phyloP scores from a whole-genome alignment of 35 echinoderm and acorn worm species.

The Ophioderma brevispina region DNA sequence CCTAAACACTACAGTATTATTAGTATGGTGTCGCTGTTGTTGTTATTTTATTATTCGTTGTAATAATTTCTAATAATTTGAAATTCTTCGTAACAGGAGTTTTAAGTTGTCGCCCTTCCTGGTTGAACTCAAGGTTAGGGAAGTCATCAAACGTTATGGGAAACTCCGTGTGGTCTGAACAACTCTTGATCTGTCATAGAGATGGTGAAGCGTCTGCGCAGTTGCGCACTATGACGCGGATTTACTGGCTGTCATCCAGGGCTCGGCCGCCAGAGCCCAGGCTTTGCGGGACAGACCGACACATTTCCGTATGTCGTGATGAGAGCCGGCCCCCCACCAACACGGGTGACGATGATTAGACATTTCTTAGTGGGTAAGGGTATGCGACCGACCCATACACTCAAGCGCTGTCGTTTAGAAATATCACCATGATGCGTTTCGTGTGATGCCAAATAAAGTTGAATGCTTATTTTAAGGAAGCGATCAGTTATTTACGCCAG shows the following conservation, averaged over 20 bases:
- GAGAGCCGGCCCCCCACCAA: no score
- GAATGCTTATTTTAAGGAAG: no score
- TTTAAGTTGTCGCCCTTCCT: slow-evolving; percentile 33
- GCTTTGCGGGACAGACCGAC: no score
- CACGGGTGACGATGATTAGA: neutral
- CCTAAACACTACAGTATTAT: no score
- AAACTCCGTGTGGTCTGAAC: slow-evolving; percentile 49
- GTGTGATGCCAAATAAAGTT: no score
- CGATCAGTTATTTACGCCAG: no score
- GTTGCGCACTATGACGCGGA: slow-evolving; percentile 21
- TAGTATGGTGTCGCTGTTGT: neutral
- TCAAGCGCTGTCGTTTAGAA: no score
- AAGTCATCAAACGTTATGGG: slow-evolving; percentile 58
- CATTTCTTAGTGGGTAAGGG: neutral
- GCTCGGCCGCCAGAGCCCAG: no score
- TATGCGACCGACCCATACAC: no score
- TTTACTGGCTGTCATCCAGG: no score
- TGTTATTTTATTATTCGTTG: neutral
- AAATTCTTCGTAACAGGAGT: slow-evolving; percentile 32
- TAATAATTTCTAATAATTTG: neutral
- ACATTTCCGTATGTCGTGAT: slow-evolving; percentile 3
- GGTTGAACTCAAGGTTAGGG: slow-evolving; percentile 58
- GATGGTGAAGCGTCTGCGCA: slow-evolving; percentile 43
- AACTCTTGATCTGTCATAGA: slow-evolving; percentile 57
- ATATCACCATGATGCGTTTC: no score